Evolutionary conservation across 2,113 vertebrate genomes (phyloP), one percentile per base, ranked within the genome.

Genomic region (Melanerpes formicivorus): DNA sequence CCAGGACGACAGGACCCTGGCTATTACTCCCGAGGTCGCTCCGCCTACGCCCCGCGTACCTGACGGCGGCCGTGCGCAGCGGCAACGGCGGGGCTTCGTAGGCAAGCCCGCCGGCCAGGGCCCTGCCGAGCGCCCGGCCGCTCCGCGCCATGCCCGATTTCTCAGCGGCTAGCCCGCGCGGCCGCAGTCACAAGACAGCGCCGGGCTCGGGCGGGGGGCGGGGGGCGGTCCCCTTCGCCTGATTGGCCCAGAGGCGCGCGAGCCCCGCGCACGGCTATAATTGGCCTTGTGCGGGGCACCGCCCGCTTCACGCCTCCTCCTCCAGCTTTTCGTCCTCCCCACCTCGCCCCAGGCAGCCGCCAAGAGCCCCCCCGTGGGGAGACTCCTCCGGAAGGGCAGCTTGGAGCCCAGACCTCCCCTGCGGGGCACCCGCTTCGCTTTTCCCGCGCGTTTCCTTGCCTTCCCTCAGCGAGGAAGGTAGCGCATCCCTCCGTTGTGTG

Each of bases 121-220:
- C 94, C 75, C 74, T 95, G 58, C 89, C 71, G 10, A 95, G 78
- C 11, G 81, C 84, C 32, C 81, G 81, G 3, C 93, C 90, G 65
- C 70, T 95, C 80, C 93, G 95, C 89, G 80, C 7, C 95, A 95
- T 96, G 18, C n/a, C 66, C 46, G 16, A 8, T 71, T 23, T 59
- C 50, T 58, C n/a, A 11, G 34, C 52, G n/a, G 14, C 48, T n/a
- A 13, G 75, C 32, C 63, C 37, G 30, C 46, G 29, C 37, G 16
- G 26, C 29, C 27, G 60, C 69, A 16, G 66, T 70, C 66, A 72
- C 75, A 76, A 17, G 76, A 50, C 66, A 3, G 26, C 54, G 4
- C 6, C 7, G 5, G 19, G 25, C n/a, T 27, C 30, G 50, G 15
- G 52, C 23, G 6, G 37, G 18, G 50, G 15, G 52, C 23, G 6